Percentiles rank a stretch among this genome's conserved stretches.
phyloP scores from a whole-genome alignment of 2,113 vertebrate species.

The Rhodinocichla rosea region DNA sequence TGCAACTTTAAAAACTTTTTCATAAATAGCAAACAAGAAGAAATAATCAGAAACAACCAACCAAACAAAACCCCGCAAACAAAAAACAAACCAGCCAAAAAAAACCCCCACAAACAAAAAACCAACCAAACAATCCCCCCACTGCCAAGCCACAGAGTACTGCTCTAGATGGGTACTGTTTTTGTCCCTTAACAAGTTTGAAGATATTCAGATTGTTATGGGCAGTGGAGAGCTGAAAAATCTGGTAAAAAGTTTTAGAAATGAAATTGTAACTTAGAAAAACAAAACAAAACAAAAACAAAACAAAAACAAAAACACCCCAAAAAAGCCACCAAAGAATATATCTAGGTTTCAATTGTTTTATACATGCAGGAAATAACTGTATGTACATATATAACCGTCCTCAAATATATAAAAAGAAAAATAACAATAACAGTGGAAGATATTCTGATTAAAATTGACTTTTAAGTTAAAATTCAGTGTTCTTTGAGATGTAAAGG shows the following conservation, averaged over 20 bases:
- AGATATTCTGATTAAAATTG: slow-evolving; percentile 19
- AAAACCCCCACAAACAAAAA: neutral
- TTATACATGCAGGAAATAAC: neutral
- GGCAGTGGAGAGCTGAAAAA: neutral
- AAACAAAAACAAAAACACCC: rapidly evolving
- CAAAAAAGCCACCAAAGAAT: neutral
- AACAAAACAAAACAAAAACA: too few species aligned
- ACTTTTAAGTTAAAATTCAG: slow-evolving; percentile 41
- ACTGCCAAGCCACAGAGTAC: neutral
- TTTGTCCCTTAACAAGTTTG: neutral
- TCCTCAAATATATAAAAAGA: neutral
- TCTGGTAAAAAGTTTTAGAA: neutral
- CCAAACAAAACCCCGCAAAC: neutral
- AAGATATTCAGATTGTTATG: neutral
- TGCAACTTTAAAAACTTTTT: neutral
- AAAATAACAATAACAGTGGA: neutral
- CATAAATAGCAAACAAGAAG: neutral
- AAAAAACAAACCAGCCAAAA: too few species aligned
- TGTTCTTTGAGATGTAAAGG: slow-evolving; percentile 37
- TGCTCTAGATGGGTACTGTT: neutral
- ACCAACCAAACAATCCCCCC: neutral
- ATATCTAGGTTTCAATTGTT: neutral
- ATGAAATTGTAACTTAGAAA: neutral
- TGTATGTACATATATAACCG: neutral
- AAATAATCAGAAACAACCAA: neutral